Base-by-base conservation (phyloP, 2,888 invertebrate genomes). In the Acleris cristana region DNA sequence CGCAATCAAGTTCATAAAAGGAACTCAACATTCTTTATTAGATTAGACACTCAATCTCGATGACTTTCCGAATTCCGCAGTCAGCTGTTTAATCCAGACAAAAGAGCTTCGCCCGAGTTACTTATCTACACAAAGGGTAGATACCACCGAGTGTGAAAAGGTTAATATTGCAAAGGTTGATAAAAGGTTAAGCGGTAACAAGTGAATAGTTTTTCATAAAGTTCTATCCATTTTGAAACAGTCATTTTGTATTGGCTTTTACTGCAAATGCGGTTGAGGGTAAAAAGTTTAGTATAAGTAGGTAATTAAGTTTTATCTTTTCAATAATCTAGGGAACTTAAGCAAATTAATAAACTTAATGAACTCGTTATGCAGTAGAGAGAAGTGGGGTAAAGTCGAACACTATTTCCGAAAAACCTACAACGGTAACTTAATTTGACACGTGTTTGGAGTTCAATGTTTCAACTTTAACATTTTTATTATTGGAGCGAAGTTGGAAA, bases 91-190 rank as follows among this genome's bases (percentile, higher is more conserved):
- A 56, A 40, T 18, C 21, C 62, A 63, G 63, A 67, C 63, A 67
- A 67, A 53, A 54, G 67, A 54, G 23, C 52, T 12, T 40, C 54
- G 45, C 34, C 55, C 48, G 55, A 49, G 49, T 63, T 67, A 58
- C 57, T 58, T 58, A 66, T 62, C 62, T 30, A 40, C 23, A 58
- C 57, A 63, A 67, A 67, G 58, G 53, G 53, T 26, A 26, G 34
- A 66, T 66, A 26, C 52, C 52, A 18, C 30, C 51, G 53, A 62
- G 62, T 62, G 57, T 53, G 63, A 63, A 67, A 66, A 67, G 67
- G 67, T 63, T 67, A 58, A 58, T 62, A 52, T 48, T 58, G 57
- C 26, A 63, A 67, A 67, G 58, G 67, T 66, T 66, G 49, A 34
- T 57, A 40, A 58, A 67, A 67, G 62, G 66, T 66, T 66, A 66